A percentile compares a stretch with the other conserved stretches of the same genome.
phyloP scores from a whole-genome alignment of 1,140 invertebrate genomes.

The Drosophila nigrodunni region DNA sequence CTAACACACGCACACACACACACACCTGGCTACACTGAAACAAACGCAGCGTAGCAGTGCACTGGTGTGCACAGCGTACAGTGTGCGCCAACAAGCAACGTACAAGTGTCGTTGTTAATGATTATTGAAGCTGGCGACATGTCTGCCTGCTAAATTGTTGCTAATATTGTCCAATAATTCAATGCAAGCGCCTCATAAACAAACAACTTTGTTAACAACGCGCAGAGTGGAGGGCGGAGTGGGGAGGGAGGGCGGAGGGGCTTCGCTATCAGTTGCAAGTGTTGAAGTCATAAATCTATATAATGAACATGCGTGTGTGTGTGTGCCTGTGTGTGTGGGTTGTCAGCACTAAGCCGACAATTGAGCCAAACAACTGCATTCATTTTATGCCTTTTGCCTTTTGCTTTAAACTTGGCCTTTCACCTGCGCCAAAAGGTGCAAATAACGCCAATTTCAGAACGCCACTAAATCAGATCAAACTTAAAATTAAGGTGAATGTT shows the following conservation, averaged over 20 bases:
- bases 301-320: slow-evolving; percentile 53
- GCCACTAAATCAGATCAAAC: not conserved
- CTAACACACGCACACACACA: too few relatives aligned
- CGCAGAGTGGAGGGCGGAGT: not conserved
- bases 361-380: slow-evolving; percentile 19
- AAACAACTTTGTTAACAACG: slow-evolving; percentile 73
- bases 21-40: too few relatives aligned
- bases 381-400: not conserved
- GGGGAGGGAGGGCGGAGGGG: not conserved
- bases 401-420: slow-evolving; percentile 11
- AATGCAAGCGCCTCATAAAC: slow-evolving; percentile 78
- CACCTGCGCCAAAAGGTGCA: slow-evolving; percentile 14
- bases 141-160: slow-evolving; percentile 67
- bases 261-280: slow-evolving; percentile 70
- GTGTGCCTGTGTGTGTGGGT: slow-evolving; percentile 22
- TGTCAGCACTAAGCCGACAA: slow-evolving; percentile 14
- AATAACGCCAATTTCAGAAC: slow-evolving; percentile 9
- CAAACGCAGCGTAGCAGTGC: too few relatives aligned
- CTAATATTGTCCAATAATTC: slow-evolving; percentile 67
- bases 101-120: slow-evolving; percentile 69
- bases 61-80: not conserved
- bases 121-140: slow-evolving; percentile 68
- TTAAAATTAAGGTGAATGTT: not conserved
- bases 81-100: slow-evolving; percentile 30
- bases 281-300: slow-evolving; percentile 80